These are phyloP conservation scores for Paramuricea clavata DNA, from an alignment of 92 coral and sea anemone genomes.

Conservation along the genomic window DNA sequence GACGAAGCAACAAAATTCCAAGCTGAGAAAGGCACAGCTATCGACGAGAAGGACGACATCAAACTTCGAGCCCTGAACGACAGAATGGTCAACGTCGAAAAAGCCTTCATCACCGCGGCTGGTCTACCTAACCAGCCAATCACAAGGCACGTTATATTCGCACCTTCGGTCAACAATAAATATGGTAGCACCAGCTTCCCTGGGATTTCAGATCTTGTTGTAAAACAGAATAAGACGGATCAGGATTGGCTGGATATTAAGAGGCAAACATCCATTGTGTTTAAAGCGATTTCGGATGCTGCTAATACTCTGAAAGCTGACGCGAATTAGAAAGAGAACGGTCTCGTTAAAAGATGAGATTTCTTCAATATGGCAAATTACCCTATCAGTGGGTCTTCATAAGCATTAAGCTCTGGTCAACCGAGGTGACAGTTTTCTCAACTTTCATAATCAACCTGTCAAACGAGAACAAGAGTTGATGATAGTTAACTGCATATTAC, in stretches of 20 bases:
- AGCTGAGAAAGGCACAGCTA: slow-evolving; percentile 43
- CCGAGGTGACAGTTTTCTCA: too few relatives aligned
- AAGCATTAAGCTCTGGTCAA: too few relatives aligned
- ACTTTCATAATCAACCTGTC: too few relatives aligned
- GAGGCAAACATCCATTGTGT: slow-evolving; percentile 77
- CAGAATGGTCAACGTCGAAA: slow-evolving; percentile 89
- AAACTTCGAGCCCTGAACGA: slow-evolving; percentile 83
- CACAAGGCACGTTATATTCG: slow-evolving; percentile 86
- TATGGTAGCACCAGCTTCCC: slow-evolving; percentile 91
- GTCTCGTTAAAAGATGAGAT: neutral
- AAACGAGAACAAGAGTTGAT: too few relatives aligned
- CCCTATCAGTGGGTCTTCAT: too few relatives aligned
- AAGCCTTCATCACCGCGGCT: slow-evolving; percentile 81
- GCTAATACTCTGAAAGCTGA: slow-evolving; percentile 54
- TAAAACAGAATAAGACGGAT: slow-evolving; percentile 71
- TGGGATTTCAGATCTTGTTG: slow-evolving; percentile 85
- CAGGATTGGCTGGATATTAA: slow-evolving; percentile 73
- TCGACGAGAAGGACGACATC: slow-evolving; percentile 49
- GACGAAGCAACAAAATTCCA: slow-evolving; percentile 10
- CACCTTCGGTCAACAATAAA: slow-evolving; percentile 79
- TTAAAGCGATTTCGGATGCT: slow-evolving; percentile 74
- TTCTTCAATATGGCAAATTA: neutral
- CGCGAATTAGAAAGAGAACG: neutral
- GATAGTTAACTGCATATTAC: too few relatives aligned
- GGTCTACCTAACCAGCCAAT: slow-evolving; percentile 83